These are phyloP conservation scores for Mesembrinibis cayennensis DNA, from an alignment of 2,113 vertebrate species.

Conservation along the genomic window DNA sequence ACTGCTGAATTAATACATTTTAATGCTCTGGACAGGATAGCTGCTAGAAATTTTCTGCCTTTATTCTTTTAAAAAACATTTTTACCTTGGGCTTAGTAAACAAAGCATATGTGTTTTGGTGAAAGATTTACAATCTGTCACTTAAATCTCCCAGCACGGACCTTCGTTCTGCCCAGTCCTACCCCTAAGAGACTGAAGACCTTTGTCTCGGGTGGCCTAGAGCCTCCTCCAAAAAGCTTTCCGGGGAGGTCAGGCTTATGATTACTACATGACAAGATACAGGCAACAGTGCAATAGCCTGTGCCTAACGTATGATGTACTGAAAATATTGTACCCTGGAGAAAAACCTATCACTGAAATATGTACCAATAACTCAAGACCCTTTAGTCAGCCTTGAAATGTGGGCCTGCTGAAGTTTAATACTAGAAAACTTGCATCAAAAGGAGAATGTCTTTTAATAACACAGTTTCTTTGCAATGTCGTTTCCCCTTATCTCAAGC, in stretches of 20 bases:
- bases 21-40: background rate
- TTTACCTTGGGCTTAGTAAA: constrained; percentile 3
- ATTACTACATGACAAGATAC: constrained; percentile 16
- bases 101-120: fast-evolving
- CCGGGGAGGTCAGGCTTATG: constrained; percentile 15
- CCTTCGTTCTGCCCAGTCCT: background rate
- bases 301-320: background rate
- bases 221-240: constrained; percentile 13
- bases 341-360: constrained; percentile 21
- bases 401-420: constrained; percentile 20
- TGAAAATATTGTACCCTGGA: constrained; percentile 35
- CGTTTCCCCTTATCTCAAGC: constrained; percentile 9
- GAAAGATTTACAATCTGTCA: background rate
- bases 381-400: constrained; percentile 44
- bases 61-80: background rate
- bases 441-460: constrained; percentile 43
- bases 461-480: constrained; percentile 9
- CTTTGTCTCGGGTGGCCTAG: background rate
- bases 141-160: background rate
- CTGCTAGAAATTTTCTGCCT: background rate
- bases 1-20: constrained; percentile 8
- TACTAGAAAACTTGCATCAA: constrained; percentile 8
- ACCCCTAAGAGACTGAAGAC: background rate
- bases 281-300: constrained; percentile 10
- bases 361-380: constrained; percentile 42